Percentiles rank a stretch among this genome's conserved stretches.
phyloP scores from a whole-genome alignment of 2,888 invertebrate genomes.

The Alloplasta piceator region DNA sequence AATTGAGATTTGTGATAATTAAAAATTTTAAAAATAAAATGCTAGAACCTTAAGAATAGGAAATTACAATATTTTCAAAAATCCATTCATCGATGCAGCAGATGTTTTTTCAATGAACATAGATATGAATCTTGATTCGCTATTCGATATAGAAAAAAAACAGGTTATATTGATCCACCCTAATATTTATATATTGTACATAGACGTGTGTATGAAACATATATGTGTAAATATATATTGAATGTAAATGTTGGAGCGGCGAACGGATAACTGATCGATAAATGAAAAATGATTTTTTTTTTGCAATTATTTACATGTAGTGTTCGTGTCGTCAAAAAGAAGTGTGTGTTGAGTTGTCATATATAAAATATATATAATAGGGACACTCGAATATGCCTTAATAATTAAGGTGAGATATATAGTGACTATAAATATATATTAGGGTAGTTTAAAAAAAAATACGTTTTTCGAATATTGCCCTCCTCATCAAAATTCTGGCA shows the following conservation, averaged over 20 bases:
- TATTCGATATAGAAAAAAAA: no score
- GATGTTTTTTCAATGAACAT: no score
- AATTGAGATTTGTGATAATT: no score
- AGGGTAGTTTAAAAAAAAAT: no score
- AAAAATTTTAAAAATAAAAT: no score
- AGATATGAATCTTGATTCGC: no score
- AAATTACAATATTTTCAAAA: no score
- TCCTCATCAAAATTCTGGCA: no score
- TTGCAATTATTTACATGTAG: conserved; percentile 43
- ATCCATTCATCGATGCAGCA: no score
- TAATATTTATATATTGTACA: conserved; percentile 29
- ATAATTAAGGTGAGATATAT: conserved; percentile 50
- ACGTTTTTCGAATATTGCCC: no score
- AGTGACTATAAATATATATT: conserved; percentile 21
- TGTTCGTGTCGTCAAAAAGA: conserved; percentile 7
- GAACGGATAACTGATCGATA: conserved; percentile 26
- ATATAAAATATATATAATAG: neutral
- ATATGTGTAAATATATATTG: conserved; percentile 51
- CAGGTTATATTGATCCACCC: no score
- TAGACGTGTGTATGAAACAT: conserved; percentile 35
- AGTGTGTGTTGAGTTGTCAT: neutral
- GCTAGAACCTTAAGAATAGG: no score
- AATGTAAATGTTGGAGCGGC: conserved; percentile 15
- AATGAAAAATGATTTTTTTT: neutral
- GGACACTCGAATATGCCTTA: conserved; percentile 54